phyloP scores from a whole-genome alignment of 2,113 vertebrate species.

The Gasterosteus nipponicus region DNA sequence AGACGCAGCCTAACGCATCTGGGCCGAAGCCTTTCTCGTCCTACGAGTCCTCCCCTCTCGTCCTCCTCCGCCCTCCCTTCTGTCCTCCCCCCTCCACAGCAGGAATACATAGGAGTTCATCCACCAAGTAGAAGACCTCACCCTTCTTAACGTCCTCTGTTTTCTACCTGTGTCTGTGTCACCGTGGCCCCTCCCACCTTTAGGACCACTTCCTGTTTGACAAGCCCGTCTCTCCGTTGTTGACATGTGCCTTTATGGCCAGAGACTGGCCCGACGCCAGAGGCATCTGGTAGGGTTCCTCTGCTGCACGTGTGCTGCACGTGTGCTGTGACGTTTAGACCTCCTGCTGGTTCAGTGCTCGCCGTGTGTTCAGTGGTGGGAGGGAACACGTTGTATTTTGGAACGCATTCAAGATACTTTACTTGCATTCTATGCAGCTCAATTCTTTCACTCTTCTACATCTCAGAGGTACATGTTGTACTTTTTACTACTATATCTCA shows the following conservation, averaged over 20 bases:
- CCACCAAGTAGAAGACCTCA: background rate
- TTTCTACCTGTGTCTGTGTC: constrained; percentile 6
- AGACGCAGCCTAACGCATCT: background rate
- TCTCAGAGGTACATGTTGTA: background rate
- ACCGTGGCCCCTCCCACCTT: constrained; percentile 11
- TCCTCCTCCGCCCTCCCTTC: no score
- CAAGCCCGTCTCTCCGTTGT: constrained; percentile 92
- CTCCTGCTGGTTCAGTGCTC: background rate
- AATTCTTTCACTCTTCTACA: background rate
- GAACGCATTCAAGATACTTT: background rate
- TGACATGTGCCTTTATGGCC: constrained; percentile 94
- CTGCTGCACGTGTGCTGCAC: constrained; percentile 47
- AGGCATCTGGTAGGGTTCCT: constrained; percentile 91
- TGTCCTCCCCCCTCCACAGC: background rate
- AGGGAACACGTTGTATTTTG: background rate
- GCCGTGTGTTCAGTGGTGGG: background rate
- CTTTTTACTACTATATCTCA: background rate
- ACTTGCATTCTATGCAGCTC: background rate
- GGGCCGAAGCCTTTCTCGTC: no score
- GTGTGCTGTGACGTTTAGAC: constrained; percentile 21
- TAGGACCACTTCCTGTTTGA: constrained; percentile 96
- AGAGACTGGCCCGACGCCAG: constrained; percentile 95
- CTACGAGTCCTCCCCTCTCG: background rate
- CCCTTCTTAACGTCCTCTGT: constrained; percentile 29
- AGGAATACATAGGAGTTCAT: background rate